Conservation (phyloP, 2,113 vertebrate species). For the Bos indicus region DNA sequence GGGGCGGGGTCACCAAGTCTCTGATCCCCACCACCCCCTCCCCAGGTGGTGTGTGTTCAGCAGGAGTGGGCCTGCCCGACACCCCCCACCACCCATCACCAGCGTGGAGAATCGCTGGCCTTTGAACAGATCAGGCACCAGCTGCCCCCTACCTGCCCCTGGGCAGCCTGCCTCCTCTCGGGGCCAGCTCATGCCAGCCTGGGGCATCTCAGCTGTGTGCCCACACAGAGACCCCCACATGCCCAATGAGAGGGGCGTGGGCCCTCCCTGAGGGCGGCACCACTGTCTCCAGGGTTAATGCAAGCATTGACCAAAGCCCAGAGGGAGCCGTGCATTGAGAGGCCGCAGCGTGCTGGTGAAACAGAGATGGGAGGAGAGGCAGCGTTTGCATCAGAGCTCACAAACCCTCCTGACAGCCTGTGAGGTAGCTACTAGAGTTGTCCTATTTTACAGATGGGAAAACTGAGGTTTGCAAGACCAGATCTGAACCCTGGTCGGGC, state of each 20-base stretch:
- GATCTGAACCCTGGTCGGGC: background rate
- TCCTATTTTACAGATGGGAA: background rate
- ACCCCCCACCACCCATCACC: background rate
- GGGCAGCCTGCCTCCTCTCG: constrained; percentile 6
- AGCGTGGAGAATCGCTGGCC: constrained; percentile 64
- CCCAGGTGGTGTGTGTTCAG: background rate
- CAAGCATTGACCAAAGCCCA: background rate
- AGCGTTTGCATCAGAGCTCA: fast-evolving
- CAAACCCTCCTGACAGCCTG: background rate
- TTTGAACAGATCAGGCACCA: constrained; percentile 63
- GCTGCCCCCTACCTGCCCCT: constrained; percentile 50
- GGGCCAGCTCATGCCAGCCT: constrained; percentile 54
- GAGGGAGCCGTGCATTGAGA: fast-evolving
- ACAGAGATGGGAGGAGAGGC: background rate
- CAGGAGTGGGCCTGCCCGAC: background rate
- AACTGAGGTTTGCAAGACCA: background rate
- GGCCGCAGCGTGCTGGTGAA: background rate
- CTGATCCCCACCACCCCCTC: background rate
- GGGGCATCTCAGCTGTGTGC: constrained; percentile 66
- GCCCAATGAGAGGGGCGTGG: background rate
- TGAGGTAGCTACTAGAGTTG: background rate
- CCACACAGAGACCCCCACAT: background rate
- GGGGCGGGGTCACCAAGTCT: background rate
- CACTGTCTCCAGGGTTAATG: constrained; percentile 51
- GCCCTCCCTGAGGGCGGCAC: background rate